These are phyloP conservation scores for Struthio camelus DNA, from an alignment of 2,113 vertebrate genomes.

Conservation along the genomic window DNA sequence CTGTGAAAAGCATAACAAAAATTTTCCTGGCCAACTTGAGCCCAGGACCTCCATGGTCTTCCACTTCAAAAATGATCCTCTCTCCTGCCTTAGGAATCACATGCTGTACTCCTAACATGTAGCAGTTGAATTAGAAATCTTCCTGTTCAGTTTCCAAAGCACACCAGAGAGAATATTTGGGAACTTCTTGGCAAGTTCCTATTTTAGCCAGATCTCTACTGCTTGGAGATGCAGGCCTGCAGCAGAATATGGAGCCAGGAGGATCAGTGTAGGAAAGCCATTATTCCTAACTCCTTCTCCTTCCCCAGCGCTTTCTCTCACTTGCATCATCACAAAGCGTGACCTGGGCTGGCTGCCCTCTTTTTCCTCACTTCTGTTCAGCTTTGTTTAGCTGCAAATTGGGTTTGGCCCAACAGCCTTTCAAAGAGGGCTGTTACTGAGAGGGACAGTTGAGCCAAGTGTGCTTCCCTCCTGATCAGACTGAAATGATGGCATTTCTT, in stretches of 20 bases:
- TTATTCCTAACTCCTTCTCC: background rate
- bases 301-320: background rate
- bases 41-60: background rate
- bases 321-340: background rate
- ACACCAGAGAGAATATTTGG: background rate
- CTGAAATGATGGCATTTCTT: background rate
- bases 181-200: background rate
- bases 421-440: background rate
- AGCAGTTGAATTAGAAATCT: background rate
- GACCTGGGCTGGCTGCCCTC: background rate
- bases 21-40: background rate
- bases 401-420: background rate
- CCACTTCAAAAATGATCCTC: background rate
- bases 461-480: background rate
- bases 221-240: background rate
- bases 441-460: background rate
- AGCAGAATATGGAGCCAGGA: background rate
- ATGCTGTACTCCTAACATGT: background rate
- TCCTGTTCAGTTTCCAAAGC: background rate
- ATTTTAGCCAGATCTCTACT: background rate
- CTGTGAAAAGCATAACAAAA: background rate
- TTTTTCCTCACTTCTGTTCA: background rate
- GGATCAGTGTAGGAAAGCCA: background rate
- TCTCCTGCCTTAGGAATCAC: background rate
- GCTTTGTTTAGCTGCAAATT: background rate